Evolutionary conservation across 1,140 invertebrate species (phyloP).

Genomic region (Geopemphigus sp.): DNA sequence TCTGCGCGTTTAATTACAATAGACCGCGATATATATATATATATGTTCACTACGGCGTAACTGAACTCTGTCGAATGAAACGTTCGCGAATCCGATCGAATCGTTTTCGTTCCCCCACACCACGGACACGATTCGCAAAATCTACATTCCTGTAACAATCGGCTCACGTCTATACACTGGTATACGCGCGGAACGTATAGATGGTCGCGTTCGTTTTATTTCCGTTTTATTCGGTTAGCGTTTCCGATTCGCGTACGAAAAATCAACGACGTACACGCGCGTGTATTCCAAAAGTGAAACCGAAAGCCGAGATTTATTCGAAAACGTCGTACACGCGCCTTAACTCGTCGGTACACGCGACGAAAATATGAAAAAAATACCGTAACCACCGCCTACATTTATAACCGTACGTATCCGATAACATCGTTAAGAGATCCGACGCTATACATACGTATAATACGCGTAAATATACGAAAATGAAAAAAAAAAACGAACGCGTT

Average conservation of each 20-base stretch:
- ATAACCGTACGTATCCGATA: background rate
- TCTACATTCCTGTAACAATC: background rate
- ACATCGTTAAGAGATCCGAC: background rate
- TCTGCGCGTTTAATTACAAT: too few relatives aligned
- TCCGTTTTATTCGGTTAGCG: background rate
- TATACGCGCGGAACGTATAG: background rate
- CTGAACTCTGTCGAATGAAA: too few relatives aligned
- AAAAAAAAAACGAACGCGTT: constrained; percentile 3
- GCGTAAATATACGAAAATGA: too few relatives aligned
- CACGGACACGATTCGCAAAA: too few relatives aligned
- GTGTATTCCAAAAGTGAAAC: background rate
- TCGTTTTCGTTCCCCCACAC: too few relatives aligned
- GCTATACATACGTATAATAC: too few relatives aligned
- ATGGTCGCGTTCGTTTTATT: background rate
- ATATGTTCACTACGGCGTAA: too few relatives aligned
- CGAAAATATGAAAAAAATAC: background rate
- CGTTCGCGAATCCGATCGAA: too few relatives aligned
- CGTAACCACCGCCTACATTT: background rate
- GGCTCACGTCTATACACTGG: background rate
- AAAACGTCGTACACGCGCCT: background rate
- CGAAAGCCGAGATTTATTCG: background rate
- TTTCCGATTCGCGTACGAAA: background rate
- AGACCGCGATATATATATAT: too few relatives aligned
- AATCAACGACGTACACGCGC: background rate
- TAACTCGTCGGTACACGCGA: background rate